Conservation (phyloP, 2,797 vertebrate genomes). For the Clarias platycephalus region DNA sequence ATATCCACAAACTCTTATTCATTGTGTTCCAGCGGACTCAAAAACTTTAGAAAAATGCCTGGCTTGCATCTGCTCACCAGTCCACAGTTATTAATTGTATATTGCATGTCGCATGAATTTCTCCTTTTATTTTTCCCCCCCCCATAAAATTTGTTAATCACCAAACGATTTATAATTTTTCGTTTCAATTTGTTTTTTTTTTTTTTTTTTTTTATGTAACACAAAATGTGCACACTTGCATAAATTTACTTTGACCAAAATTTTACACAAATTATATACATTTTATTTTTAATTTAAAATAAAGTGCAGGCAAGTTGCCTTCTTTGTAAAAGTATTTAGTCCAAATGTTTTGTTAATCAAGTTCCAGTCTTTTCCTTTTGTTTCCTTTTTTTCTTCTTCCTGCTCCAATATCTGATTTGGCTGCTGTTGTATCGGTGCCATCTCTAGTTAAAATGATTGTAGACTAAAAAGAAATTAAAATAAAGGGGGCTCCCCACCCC, state of each 20-base stretch:
- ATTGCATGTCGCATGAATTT: not conserved
- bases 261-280: not conserved
- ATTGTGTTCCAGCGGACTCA: not conserved
- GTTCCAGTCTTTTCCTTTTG: not conserved
- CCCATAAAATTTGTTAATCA: too few relatives aligned
- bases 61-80: not conserved
- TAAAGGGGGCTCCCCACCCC: not conserved
- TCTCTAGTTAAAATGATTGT: not conserved
- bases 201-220: too few relatives aligned
- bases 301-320: not conserved
- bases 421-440: not conserved
- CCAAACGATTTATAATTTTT: too few relatives aligned
- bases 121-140: too few relatives aligned
- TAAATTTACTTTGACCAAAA: too few relatives aligned
- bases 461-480: not conserved
- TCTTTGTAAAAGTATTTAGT: not conserved
- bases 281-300: too few relatives aligned
- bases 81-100: not conserved
- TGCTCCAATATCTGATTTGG: not conserved
- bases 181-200: too few relatives aligned
- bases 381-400: not conserved
- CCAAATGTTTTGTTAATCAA: not conserved
- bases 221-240: too few relatives aligned
- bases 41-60: not conserved
- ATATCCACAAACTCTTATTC: not conserved